Conservation (phyloP, 2,888 invertebrate species). For the Macaria notata region DNA sequence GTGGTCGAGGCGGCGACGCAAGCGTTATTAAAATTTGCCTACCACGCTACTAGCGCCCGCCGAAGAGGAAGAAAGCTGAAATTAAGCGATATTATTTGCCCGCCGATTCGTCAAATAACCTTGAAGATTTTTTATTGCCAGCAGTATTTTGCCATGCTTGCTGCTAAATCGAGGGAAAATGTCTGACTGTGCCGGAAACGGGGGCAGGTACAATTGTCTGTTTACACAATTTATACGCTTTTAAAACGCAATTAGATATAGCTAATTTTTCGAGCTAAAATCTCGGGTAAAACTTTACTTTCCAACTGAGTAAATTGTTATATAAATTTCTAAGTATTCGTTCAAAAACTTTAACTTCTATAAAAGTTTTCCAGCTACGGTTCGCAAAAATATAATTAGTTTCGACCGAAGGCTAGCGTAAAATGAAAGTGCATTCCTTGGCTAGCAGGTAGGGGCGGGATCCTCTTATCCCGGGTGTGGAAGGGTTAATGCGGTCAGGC, state of each 20-base stretch:
- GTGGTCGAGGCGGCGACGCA: conserved; percentile 56
- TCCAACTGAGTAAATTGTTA: background rate
- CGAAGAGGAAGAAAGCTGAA: conserved; percentile 60
- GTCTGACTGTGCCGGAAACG: conserved; percentile 13
- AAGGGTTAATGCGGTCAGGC: conserved; percentile 61
- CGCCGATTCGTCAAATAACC: conserved; percentile 56
- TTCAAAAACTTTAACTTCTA: background rate
- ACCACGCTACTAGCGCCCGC: conserved; percentile 59
- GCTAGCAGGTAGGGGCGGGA: conserved; percentile 36
- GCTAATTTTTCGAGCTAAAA: background rate
- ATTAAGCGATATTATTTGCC: conserved; percentile 66
- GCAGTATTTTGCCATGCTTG: conserved; percentile 18
- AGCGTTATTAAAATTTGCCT: conserved; percentile 75
- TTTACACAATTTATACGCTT: conserved; percentile 9
- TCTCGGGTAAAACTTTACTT: background rate
- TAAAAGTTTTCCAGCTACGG: conserved; percentile 5
- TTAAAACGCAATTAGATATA: conserved; percentile 3
- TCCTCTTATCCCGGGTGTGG: conserved; percentile 46
- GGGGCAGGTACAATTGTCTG: conserved; percentile 6
- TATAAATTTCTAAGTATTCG: no score
- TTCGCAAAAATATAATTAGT: conserved; percentile 28
- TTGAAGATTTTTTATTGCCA: conserved; percentile 31
- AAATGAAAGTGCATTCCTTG: conserved; percentile 31
- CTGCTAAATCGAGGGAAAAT: conserved; percentile 21
- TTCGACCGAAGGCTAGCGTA: conserved; percentile 30